A percentile compares a stretch with the other conserved stretches of the same genome.
phyloP scores from a whole-genome alignment of 1,140 invertebrate species.

The Aplysia californica region DNA sequence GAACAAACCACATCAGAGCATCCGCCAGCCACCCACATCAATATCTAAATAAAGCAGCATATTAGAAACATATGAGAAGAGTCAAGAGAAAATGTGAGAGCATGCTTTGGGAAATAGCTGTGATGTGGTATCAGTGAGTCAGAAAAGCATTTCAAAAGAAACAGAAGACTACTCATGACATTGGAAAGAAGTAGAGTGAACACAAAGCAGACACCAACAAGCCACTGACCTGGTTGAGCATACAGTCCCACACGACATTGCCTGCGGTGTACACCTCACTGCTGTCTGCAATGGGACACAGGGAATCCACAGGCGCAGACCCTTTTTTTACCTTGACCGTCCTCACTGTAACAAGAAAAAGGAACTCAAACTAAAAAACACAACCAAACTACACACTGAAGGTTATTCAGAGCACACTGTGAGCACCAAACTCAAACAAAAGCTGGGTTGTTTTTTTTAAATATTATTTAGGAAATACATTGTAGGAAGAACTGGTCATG shows the following conservation, averaged over 20 bases:
- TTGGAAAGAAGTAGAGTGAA: no score
- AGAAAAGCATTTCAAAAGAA: no score
- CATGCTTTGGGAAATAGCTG: no score
- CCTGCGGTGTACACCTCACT: constrained; percentile 67
- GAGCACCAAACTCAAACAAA: neutral
- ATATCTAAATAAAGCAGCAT: no score
- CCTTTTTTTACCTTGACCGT: constrained; percentile 66
- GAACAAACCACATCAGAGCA: no score
- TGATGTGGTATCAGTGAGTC: no score
- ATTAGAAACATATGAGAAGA: no score
- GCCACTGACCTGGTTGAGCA: constrained; percentile 69
- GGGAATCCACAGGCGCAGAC: constrained; percentile 68
- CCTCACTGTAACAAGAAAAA: constrained; percentile 48
- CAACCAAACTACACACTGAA: neutral
- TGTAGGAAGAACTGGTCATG: neutral
- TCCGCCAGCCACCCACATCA: no score
- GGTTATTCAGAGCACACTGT: neutral
- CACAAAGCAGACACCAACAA: no score
- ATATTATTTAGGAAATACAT: neutral
- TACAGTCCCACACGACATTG: constrained; percentile 69
- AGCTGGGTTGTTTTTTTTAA: neutral
- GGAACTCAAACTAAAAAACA: neutral
- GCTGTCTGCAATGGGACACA: constrained; percentile 62
- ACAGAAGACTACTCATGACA: no score
- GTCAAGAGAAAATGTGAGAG: no score